Evolutionary conservation across 2,888 invertebrate genomes (phyloP).

Genomic region (Agelastica alni): DNA sequence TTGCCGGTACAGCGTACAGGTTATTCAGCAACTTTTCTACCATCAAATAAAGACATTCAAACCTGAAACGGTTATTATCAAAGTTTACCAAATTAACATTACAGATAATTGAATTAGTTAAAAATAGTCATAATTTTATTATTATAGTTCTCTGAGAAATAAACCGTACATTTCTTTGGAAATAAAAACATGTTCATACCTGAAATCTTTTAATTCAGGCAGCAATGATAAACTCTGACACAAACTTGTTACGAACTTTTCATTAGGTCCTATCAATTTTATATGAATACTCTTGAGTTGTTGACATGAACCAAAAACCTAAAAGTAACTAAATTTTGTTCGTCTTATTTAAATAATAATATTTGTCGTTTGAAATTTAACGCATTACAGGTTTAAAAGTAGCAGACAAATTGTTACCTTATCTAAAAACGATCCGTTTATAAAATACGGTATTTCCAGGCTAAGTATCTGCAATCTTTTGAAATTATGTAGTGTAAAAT

Average conservation of each 20-base stretch:
- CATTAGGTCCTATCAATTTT: conserved; percentile 15
- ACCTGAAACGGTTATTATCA: too few relatives aligned
- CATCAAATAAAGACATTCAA: conserved; percentile 15
- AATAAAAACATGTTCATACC: too few relatives aligned
- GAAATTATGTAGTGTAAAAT: conserved; percentile 16
- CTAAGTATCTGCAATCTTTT: conserved; percentile 20
- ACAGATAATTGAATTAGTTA: too few relatives aligned
- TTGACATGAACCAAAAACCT: conserved; percentile 23
- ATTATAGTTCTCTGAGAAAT: too few relatives aligned
- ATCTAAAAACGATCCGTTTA: conserved; percentile 25
- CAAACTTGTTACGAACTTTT: conserved; percentile 23
- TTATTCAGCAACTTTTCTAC: conserved; percentile 20
- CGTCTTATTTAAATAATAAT: too few relatives aligned
- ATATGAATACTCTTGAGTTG: conserved; percentile 18
- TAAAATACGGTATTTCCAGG: conserved; percentile 18
- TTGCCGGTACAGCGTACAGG: conserved; percentile 8
- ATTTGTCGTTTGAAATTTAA: too few relatives aligned
- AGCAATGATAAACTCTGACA: conserved; percentile 17
- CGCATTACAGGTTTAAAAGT: too few relatives aligned
- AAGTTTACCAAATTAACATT: too few relatives aligned
- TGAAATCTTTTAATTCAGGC: conserved; percentile 21
- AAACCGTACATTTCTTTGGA: too few relatives aligned
- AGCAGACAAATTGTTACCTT: conserved; percentile 6
- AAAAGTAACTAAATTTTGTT: conserved; percentile 3
- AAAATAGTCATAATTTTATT: too few relatives aligned